Conservation (phyloP, 1,140 invertebrate species). For the Diabrotica virgifera region DNA sequence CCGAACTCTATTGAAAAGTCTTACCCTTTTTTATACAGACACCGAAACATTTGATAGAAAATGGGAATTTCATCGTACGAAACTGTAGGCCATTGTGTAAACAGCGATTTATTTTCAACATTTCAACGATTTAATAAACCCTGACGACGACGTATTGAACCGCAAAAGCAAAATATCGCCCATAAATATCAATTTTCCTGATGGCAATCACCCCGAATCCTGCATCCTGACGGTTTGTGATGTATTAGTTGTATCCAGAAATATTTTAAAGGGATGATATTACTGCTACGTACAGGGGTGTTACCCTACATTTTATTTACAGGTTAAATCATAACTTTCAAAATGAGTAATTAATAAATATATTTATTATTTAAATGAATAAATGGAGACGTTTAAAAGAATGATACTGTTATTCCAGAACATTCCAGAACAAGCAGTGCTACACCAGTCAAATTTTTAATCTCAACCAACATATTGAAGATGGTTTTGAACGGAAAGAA, state of each 20-base stretch:
- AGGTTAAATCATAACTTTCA: no score
- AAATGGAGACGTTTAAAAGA: no score
- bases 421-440: no score
- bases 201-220: neutral
- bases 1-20: no score
- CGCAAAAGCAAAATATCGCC: neutral
- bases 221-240: conserved; percentile 1
- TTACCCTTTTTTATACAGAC: no score
- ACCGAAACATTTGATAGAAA: conserved; percentile 4
- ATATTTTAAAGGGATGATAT: neutral
- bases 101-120: conserved; percentile 4
- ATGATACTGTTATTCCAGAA: no score
- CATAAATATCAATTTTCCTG: conserved; percentile 11
- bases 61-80: conserved; percentile 7
- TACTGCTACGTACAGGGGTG: neutral
- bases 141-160: conserved; percentile 10
- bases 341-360: no score
- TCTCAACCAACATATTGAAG: no score
- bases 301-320: no score
- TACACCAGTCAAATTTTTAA: no score
- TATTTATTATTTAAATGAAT: no score
- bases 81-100: conserved; percentile 8
- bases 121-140: conserved; percentile 8
- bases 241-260: conserved; percentile 5
- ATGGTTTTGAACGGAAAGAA: no score